phyloP scores from a whole-genome alignment of 1,140 invertebrate genomes.

The Drosophila ficusphila region DNA sequence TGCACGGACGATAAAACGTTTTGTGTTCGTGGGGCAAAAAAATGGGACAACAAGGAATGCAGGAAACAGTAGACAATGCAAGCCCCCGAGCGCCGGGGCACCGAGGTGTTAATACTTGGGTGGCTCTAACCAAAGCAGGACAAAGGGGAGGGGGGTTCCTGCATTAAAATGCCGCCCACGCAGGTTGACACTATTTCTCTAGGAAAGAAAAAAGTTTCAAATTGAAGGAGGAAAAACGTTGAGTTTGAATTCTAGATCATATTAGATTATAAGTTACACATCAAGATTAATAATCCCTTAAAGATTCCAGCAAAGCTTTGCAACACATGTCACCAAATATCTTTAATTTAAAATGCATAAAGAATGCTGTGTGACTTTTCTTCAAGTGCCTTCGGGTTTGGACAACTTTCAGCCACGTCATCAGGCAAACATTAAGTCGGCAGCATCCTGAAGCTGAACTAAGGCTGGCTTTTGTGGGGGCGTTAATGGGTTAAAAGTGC shows the following conservation, averaged over 20 bases:
- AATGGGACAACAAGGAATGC: slow-evolving; percentile 35
- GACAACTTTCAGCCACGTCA: slow-evolving; percentile 69
- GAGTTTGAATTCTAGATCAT: too few species aligned
- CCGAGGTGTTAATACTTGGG: slow-evolving; percentile 56
- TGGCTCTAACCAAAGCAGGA: slow-evolving; percentile 8
- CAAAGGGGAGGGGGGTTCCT: not conserved
- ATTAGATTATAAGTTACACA: too few species aligned
- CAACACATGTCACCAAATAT: too few species aligned
- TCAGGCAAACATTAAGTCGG: slow-evolving; percentile 63
- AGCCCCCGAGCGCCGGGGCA: slow-evolving; percentile 15
- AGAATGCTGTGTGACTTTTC: too few species aligned
- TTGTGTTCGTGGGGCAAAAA: slow-evolving; percentile 43
- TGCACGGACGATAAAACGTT: slow-evolving; percentile 80
- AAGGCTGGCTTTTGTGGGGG: slow-evolving; percentile 46
- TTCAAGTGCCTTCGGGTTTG: not conserved
- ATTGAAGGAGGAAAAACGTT: not conserved
- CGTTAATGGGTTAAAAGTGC: slow-evolving; percentile 81
- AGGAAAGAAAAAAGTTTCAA: slow-evolving; percentile 23
- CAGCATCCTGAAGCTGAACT: slow-evolving; percentile 19
- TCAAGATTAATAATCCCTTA: too few species aligned
- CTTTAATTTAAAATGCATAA: not conserved
- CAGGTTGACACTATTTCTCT: slow-evolving; percentile 79
- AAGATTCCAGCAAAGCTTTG: too few species aligned
- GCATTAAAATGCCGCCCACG: slow-evolving; percentile 75
- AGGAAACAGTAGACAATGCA: slow-evolving; percentile 76